phyloP scores from a whole-genome alignment of 2,113 vertebrate genomes.

The Leucopsar rothschildi region DNA sequence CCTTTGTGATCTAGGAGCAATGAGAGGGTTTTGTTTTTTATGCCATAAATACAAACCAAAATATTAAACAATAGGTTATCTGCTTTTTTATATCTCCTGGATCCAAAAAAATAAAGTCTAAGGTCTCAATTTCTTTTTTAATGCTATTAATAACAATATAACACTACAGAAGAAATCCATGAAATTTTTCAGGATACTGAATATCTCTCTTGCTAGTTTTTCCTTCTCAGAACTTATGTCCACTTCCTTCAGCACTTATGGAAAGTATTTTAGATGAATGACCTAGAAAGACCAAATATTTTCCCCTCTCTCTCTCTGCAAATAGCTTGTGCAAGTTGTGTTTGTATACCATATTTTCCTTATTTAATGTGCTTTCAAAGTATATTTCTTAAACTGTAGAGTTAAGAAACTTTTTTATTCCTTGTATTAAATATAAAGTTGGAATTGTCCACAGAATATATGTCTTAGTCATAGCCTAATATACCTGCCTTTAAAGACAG shows the following conservation, averaged over 20 bases:
- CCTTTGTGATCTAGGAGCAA: neutral
- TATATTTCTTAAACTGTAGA: neutral
- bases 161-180: neutral
- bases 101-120: neutral
- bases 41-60: neutral
- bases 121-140: neutral
- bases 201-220: neutral
- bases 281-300: neutral
- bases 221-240: neutral
- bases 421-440: neutral
- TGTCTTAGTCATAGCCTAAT: neutral
- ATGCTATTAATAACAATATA: neutral
- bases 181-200: neutral
- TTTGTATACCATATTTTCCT: neutral
- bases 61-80: accelerated
- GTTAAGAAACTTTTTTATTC: neutral
- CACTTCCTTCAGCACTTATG: neutral
- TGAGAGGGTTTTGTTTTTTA: neutral
- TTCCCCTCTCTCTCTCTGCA: neutral
- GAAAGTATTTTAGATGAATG: neutral
- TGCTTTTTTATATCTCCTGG: neutral
- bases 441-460: neutral
- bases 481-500: neutral
- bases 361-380: neutral
- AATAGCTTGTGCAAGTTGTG: neutral